phyloP scores from a whole-genome alignment of 2,113 vertebrate genomes.

The Corythornis madagascariensis region DNA sequence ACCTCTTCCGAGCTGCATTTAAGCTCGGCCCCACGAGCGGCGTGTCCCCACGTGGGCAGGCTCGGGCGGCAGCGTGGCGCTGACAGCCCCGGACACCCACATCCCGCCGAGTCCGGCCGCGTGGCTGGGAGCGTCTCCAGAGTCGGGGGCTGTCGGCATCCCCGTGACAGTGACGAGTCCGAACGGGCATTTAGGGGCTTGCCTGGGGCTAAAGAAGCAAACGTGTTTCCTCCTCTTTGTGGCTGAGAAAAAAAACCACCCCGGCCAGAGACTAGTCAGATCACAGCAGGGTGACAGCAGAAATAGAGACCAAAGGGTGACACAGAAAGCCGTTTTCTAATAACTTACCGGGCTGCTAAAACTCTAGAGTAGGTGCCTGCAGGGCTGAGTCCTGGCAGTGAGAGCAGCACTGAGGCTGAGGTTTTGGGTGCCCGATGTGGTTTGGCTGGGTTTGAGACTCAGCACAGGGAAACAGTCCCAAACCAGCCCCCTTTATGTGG shows the following conservation, averaged over 20 bases:
- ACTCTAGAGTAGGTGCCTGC: neutral
- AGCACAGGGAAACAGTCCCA: neutral
- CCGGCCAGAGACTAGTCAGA: neutral
- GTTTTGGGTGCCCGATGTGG: neutral
- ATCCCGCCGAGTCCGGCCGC: neutral
- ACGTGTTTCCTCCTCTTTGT: neutral
- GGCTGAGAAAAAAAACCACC: neutral
- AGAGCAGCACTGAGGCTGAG: neutral
- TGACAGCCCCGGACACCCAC: neutral
- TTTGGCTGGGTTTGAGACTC: neutral
- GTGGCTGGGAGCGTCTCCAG: neutral
- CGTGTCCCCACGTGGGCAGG: conserved; percentile 6
- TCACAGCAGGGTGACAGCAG: neutral
- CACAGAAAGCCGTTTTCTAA: neutral
- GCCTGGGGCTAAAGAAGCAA: neutral
- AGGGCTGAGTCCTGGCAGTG: neutral
- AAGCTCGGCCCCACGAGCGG: neutral
- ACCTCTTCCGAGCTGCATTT: neutral
- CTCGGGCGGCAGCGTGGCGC: neutral
- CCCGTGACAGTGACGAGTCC: neutral
- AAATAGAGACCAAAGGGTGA: neutral
- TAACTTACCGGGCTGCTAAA: neutral
- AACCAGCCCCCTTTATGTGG: neutral
- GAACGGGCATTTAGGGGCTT: neutral
- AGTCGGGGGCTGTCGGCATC: neutral